Evolutionary conservation across 92 coral and sea anemone genomes (phyloP), one percentile per base, ranked within the genome.

Genomic region (Ricordea florida): DNA sequence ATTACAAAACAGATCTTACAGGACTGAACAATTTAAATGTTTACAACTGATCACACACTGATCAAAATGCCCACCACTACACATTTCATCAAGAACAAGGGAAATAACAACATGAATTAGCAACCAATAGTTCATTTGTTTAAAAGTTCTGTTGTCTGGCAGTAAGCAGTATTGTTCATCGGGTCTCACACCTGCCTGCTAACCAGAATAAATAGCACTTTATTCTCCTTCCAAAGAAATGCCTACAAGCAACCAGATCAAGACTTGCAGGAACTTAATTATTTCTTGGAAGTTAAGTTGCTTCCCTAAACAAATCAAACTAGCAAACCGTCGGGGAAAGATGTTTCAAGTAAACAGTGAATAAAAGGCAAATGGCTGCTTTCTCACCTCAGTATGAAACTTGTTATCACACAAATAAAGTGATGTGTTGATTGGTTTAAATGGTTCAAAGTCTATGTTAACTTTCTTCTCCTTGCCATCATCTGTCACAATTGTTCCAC

Each of bases 391-490:
- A 6, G 98, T 93, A 53, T 93, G 98, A 76, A 93, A 93, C 72
- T 93, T 93, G 87, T 93, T 93, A 60, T 93, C 98, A 33, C 98
- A 93, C 59, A 93, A 70, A 65, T 93, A 93, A 28, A 93, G 67
- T 35, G 98, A 93, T 15, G 98, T 93, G 85, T 93, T 93, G 83
- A 93, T 93, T 15, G 98, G 98, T 31, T 92, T 84, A 68, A 93
- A 93, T 24, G 98, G 98, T 21, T 93, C 97, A 88, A 93, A 93
- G 71, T 93, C 98, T 10, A 93, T 93, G 67, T 93, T 93, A 52
- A 93, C 98, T 55, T 93, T 93, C 86, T 93, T 93, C 61, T 93
- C 98, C 62, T 93, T 93, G 62, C 98, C 98, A 57, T 93, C 98
- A 47, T 93, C 98, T 70, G 98, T 93, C 0, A 93, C 98, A 56